These are phyloP conservation scores for Lordiphosa collinella DNA, from an alignment of 1,140 invertebrate genomes.

Conservation along the genomic window DNA sequence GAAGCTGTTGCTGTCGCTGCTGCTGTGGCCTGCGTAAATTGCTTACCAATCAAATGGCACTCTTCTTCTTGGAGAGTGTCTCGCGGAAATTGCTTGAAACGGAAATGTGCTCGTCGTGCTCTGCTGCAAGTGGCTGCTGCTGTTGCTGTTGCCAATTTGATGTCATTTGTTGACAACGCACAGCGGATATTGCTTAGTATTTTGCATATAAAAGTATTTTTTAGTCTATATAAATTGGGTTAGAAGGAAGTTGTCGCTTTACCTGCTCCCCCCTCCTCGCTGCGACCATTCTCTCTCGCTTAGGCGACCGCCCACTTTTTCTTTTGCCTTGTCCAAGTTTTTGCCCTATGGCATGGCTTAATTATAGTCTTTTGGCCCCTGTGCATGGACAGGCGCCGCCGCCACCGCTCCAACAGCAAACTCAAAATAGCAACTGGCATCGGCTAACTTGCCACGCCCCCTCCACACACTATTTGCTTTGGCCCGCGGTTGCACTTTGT, in stretches of 20 bases:
- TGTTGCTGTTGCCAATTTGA: conserved; percentile 61
- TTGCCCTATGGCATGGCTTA: conserved; percentile 64
- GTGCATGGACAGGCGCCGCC: conserved; percentile 64
- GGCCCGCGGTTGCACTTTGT: conserved; percentile 52
- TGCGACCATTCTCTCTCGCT: not conserved
- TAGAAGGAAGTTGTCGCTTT: conserved; percentile 62
- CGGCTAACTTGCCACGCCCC: conserved; percentile 53
- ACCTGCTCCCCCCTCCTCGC: not conserved
- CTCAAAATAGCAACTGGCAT: not conserved
- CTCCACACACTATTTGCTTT: conserved; percentile 65
- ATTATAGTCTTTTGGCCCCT: conserved; percentile 73
- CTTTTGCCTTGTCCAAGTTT: conserved; percentile 15
- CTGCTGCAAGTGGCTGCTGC: conserved; percentile 11
- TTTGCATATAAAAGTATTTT: conserved; percentile 56
- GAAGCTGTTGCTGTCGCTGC: conserved; percentile 4
- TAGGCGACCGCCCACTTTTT: conserved; percentile 5
- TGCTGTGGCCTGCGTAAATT: conserved; percentile 58
- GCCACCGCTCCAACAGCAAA: conserved; percentile 19
- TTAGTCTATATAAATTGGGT: conserved; percentile 43
- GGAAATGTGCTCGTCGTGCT: conserved; percentile 61
- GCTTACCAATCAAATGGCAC: conserved; percentile 68
- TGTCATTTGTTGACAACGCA: conserved; percentile 72
- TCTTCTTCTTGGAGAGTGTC: conserved; percentile 42
- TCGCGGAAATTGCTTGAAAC: conserved; percentile 75
- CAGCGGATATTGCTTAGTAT: conserved; percentile 72